These are phyloP conservation scores for Dipus sagitta DNA, from an alignment of 2,797 vertebrate genomes.

Conservation along the genomic window DNA sequence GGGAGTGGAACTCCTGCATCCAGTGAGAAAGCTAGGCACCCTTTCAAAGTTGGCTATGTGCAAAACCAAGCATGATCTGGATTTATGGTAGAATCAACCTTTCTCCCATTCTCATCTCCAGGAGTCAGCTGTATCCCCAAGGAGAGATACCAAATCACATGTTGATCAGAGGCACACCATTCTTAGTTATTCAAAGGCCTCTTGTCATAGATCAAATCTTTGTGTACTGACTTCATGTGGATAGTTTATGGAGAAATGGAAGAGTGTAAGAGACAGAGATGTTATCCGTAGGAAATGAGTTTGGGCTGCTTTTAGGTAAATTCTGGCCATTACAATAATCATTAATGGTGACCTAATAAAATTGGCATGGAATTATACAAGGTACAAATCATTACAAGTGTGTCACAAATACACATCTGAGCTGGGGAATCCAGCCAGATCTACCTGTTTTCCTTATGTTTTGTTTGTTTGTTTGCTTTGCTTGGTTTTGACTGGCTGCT, in stretches of 20 bases:
- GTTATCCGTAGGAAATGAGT: background rate
- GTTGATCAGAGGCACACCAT: background rate
- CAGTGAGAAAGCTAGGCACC: background rate
- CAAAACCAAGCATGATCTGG: background rate
- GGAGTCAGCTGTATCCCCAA: background rate
- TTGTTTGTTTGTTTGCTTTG: background rate
- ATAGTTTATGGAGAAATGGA: background rate
- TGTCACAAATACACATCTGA: background rate
- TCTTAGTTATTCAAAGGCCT: background rate
- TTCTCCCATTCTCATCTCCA: background rate
- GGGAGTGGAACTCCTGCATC: background rate
- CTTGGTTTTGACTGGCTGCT: background rate
- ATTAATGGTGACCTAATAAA: background rate
- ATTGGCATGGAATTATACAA: background rate
- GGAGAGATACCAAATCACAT: background rate
- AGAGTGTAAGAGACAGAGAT: background rate
- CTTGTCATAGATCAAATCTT: background rate
- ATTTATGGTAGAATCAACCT: background rate
- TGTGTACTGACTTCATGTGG: background rate
- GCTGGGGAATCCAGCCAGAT: background rate
- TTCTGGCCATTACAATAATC: background rate
- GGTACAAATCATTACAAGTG: background rate
- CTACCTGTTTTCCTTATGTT: background rate
- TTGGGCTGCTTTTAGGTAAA: conserved; percentile 3
- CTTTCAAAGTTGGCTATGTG: background rate